Percentiles rank a stretch among this genome's conserved stretches.
phyloP scores from a whole-genome alignment of 2,888 invertebrate species.

The Chironomus riparius region DNA sequence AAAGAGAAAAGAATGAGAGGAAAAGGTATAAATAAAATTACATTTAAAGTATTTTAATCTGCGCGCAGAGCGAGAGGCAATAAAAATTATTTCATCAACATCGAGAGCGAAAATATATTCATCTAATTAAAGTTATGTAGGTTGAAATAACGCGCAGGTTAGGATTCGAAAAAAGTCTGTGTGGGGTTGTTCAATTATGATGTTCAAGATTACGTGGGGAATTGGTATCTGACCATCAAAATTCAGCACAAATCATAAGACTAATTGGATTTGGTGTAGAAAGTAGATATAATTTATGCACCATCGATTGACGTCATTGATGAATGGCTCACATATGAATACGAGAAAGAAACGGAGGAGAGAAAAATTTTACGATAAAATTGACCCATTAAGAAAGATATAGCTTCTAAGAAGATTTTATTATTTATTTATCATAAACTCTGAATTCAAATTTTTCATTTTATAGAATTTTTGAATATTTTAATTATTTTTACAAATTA shows the following conservation, averaged over 20 bases:
- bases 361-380: not conserved
- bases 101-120: not conserved
- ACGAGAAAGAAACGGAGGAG: not conserved
- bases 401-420: not conserved
- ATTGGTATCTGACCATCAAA: no score
- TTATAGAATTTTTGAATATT: not conserved
- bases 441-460: not conserved
- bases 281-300: no score
- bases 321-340: no score
- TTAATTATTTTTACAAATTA: not conserved
- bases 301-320: no score
- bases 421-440: not conserved
- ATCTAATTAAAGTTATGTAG: not conserved
- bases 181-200: not conserved
- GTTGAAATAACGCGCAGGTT: not conserved
- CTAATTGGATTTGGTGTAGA: no score
- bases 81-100: conserved; percentile 6
- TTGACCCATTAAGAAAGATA: not conserved
- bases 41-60: not conserved
- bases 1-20: not conserved
- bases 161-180: not conserved
- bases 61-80: not conserved
- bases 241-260: no score
- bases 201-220: no score
- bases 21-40: not conserved